These are phyloP conservation scores for Corynorhinus townsendii DNA, from an alignment of 2,113 vertebrate species.

Conservation along the genomic window DNA sequence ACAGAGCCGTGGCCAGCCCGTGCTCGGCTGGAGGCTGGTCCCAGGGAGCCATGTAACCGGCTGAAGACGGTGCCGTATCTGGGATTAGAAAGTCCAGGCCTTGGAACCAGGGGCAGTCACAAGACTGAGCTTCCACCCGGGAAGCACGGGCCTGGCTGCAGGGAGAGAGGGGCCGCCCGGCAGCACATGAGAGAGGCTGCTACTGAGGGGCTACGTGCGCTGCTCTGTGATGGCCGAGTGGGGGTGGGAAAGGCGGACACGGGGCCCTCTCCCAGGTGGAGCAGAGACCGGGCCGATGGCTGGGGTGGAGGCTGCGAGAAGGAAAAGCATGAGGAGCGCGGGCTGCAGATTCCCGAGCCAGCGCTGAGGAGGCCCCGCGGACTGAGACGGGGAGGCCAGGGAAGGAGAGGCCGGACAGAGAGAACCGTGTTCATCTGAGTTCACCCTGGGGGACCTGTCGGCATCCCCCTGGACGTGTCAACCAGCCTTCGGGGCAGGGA, in stretches of 20 bases:
- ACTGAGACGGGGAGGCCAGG: background rate
- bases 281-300: accelerated
- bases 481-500: background rate
- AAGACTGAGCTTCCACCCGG: too few species aligned
- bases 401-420: background rate
- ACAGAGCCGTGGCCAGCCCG: too few species aligned
- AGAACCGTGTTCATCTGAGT: background rate
- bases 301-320: background rate
- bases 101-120: background rate
- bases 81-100: background rate
- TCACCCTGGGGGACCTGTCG: background rate
- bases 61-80: accelerated
- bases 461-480: accelerated
- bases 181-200: background rate
- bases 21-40: accelerated
- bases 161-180: accelerated
- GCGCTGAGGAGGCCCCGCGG: accelerated
- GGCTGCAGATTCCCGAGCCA: background rate
- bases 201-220: accelerated
- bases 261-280: background rate
- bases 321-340: background rate
- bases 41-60: accelerated
- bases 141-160: background rate
- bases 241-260: accelerated
- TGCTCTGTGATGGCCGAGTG: accelerated